phyloP scores from a whole-genome alignment of 2,797 vertebrate genomes.

The Esox masquinongy region DNA sequence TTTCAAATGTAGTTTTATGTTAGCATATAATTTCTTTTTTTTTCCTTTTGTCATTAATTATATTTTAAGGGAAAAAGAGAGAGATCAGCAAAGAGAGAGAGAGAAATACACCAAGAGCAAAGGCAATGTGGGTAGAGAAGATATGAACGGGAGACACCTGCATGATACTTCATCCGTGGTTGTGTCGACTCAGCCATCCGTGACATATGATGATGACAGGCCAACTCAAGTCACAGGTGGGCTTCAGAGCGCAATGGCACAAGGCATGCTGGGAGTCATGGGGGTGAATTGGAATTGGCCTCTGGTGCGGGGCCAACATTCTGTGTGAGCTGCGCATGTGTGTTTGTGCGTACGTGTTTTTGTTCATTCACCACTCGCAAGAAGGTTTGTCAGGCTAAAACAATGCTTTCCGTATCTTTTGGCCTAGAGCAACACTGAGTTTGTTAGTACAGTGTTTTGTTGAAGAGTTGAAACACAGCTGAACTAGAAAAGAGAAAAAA shows the following conservation, averaged over 20 bases:
- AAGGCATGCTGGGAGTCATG: constrained; percentile 1
- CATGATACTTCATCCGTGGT: background rate
- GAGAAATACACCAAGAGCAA: background rate
- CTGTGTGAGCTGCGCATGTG: background rate
- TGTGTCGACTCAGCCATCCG: background rate
- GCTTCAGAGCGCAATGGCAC: background rate
- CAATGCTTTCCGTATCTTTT: background rate
- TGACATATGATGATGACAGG: background rate
- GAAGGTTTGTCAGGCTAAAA: background rate
- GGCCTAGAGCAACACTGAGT: background rate
- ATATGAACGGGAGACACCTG: background rate
- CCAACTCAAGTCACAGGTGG: background rate
- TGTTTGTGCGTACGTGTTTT: background rate
- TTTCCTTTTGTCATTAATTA: too few relatives aligned
- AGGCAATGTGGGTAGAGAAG: background rate
- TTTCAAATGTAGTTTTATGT: too few relatives aligned
- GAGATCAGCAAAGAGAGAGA: background rate
- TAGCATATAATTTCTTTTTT: too few relatives aligned
- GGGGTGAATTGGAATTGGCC: background rate
- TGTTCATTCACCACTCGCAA: background rate
- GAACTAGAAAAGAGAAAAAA: background rate
- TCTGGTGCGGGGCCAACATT: background rate
- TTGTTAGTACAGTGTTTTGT: background rate
- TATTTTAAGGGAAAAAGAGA: too few relatives aligned
- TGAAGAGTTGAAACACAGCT: background rate